Evolutionary conservation across 2,888 invertebrate species (phyloP), one percentile per base, ranked within the genome.

Genomic region (Marasmarcha lunaedactyla): DNA sequence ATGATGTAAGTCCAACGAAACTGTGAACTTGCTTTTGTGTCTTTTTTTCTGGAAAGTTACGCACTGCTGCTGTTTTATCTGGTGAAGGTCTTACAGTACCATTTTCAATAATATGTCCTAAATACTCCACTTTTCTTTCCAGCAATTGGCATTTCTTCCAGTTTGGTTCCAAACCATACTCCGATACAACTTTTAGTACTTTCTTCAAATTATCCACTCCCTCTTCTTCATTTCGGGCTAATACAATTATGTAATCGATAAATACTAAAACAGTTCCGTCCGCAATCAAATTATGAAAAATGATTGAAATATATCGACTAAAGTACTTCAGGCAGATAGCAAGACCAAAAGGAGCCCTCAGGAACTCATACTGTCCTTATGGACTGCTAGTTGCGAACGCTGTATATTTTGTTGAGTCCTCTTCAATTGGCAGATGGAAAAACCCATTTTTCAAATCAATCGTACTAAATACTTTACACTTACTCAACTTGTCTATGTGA

Each of bases 311-410:
- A 35, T 38, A 54, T n/a, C n/a, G n/a, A n/a, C n/a, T n/a, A n/a
- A n/a, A n/a, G n/a, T n/a, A n/a, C n/a, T n/a, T n/a, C n/a, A n/a
- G n/a, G n/a, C n/a, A n/a, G n/a, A n/a, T n/a, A n/a, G n/a, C n/a
- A n/a, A n/a, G n/a, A n/a, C n/a, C 50, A 44, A 49, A 52, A 1
- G 50, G 53, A 1, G 48, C 48, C 6, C 40, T 34, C 5, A 49
- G 36, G 36, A 49, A 50, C 14, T 44, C 44, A 35, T 33, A 46
- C 27, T 44, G 44, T 2, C 44, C 46, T 1, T 36, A n/a, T n/a
- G n/a, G n/a, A n/a, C n/a, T n/a, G n/a, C n/a, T n/a, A n/a, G 42
- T 46, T 1, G 44, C 44, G 40, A 42, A 46, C 2, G 46, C 14
- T 5, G 46, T 46, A 9, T 42, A 44, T 13, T 40, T 20, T 3